phyloP scores from a whole-genome alignment of 2,888 invertebrate genomes.

The Ernsta delagoae region DNA sequence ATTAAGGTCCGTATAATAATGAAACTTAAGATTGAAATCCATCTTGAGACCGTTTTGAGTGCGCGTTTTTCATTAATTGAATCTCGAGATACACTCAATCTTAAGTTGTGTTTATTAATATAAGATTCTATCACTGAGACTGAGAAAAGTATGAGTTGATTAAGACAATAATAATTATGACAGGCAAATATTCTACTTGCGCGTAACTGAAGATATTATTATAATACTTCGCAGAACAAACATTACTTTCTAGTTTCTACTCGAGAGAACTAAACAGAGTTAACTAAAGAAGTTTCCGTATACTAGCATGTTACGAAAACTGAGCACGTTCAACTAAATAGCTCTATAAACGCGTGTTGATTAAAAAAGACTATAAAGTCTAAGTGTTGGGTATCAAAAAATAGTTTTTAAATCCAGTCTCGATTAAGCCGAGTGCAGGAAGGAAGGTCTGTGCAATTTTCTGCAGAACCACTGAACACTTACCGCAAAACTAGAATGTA shows the following conservation, averaged over 20 bases:
- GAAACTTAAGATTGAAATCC: too few relatives aligned
- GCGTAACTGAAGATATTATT: too few relatives aligned
- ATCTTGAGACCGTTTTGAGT: too few relatives aligned
- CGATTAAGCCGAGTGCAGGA: constrained; percentile 60
- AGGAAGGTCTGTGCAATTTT: constrained; percentile 61
- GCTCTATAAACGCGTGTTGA: constrained; percentile 15
- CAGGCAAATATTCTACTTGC: too few relatives aligned
- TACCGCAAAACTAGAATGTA: constrained; percentile 50
- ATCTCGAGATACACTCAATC: too few relatives aligned
- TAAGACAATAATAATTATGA: too few relatives aligned
- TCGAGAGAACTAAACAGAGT: background rate
- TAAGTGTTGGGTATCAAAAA: constrained; percentile 45
- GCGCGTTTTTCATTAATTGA: too few relatives aligned
- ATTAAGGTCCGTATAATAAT: too few relatives aligned
- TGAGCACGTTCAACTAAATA: background rate
- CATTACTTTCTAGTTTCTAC: too few relatives aligned
- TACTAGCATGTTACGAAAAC: background rate
- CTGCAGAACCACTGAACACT: constrained; percentile 52
- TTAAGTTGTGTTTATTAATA: too few relatives aligned
- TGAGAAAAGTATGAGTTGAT: too few relatives aligned
- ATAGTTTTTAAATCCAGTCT: constrained; percentile 55
- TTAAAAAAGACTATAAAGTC: constrained; percentile 22
- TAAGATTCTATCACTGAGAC: too few relatives aligned
- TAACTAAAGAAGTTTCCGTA: background rate
- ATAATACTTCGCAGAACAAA: background rate